phyloP scores from a whole-genome alignment of 2,113 vertebrate species.

The Grallaria varia region DNA sequence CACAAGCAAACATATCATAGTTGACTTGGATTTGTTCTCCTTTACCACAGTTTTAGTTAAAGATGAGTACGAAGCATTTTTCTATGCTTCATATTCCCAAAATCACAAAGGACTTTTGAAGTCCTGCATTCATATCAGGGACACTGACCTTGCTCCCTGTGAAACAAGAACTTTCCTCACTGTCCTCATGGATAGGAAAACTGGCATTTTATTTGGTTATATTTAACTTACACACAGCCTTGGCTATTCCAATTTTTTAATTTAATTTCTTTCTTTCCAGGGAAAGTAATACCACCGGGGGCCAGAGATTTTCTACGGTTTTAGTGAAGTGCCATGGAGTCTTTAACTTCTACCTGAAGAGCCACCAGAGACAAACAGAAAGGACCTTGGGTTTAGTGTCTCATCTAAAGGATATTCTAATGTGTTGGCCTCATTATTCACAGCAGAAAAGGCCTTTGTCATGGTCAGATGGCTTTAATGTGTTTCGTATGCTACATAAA shows the following conservation, averaged over 20 bases:
- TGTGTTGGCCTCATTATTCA: constrained; percentile 77
- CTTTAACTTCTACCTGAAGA: constrained; percentile 71
- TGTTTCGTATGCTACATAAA: constrained; percentile 83
- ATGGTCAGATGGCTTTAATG: constrained; percentile 84
- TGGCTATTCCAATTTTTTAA: background rate
- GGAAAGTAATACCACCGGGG: background rate
- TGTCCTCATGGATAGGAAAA: background rate
- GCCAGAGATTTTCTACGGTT: constrained; percentile 36
- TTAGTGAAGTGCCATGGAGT: constrained; percentile 33
- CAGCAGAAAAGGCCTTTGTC: constrained; percentile 80
- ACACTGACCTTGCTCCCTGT: background rate
- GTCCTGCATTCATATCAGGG: background rate
- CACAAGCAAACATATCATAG: background rate
- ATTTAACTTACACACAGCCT: background rate
- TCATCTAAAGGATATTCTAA: constrained; percentile 77
- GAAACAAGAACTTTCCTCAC: background rate
- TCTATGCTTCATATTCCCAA: background rate
- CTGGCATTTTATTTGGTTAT: background rate
- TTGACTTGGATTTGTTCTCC: background rate
- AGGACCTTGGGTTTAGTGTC: constrained; percentile 76
- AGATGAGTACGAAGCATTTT: background rate
- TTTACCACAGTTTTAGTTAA: background rate
- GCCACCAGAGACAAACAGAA: constrained; percentile 70
- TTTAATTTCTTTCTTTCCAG: background rate
- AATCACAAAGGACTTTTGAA: background rate